Percentiles rank a stretch among this genome's conserved stretches.
Conservation (phyloP, 2,888 invertebrate genomes). For the Zeuzera pyrina region DNA sequence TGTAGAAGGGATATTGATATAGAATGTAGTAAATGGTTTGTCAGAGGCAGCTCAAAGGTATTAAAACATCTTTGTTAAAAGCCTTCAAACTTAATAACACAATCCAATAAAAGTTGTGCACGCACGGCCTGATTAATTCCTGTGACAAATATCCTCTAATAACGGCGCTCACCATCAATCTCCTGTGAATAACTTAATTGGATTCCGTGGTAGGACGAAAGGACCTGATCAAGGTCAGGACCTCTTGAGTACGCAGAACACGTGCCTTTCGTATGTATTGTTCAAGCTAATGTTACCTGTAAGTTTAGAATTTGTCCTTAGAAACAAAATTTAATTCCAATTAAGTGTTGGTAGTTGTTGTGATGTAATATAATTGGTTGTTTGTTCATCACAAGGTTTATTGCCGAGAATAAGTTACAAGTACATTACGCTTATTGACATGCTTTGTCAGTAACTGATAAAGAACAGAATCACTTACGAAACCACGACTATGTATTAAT, state of each 20-base stretch:
- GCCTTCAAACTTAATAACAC: no score
- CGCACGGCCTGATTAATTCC: constrained; percentile 29
- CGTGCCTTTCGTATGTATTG: not conserved
- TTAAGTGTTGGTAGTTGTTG: not conserved
- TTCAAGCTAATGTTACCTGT: not conserved
- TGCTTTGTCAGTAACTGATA: no score
- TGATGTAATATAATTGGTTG: no score
- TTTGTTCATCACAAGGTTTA: no score
- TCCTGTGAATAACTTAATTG: constrained; percentile 48
- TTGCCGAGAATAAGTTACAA: no score
- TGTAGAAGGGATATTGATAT: no score
- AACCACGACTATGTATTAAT: no score
- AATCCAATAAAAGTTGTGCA: constrained; percentile 7
- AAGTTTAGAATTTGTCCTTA: constrained; percentile 1
- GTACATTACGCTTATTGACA: no score
- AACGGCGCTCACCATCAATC: constrained; percentile 41
- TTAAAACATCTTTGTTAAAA: no score
- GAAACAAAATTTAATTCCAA: not conserved
- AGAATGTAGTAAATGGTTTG: no score
- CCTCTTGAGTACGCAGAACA: not conserved
- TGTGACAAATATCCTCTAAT: constrained; percentile 44
- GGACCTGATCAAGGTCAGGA: not conserved
- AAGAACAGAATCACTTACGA: no score
- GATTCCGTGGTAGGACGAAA: constrained; percentile 25
- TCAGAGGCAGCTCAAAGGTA: no score